These are phyloP conservation scores for Margarornis squamiger DNA, from an alignment of 2,797 vertebrate species.

Conservation along the genomic window DNA sequence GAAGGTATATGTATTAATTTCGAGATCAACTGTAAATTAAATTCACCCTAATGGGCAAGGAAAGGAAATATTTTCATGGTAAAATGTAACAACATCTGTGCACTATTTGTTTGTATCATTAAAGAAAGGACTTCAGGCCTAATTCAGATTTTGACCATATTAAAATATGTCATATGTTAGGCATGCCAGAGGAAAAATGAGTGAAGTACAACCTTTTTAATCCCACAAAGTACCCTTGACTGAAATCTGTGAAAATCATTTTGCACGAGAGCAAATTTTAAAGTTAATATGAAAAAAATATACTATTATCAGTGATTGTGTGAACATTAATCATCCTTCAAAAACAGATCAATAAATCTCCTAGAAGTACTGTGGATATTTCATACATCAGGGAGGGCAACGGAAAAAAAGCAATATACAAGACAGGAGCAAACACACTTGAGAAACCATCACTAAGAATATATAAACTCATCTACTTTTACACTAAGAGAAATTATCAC, in stretches of 20 bases:
- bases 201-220: not conserved
- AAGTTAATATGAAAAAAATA: not conserved
- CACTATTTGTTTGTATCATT: not conserved
- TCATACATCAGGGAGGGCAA: not conserved
- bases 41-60: not conserved
- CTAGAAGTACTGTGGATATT: not conserved
- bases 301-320: not conserved
- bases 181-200: not conserved
- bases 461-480: not conserved
- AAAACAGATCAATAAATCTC: not conserved
- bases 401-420: not conserved
- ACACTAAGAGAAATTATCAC: not conserved
- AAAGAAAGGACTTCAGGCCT: not conserved
- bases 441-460: not conserved
- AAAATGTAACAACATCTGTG: not conserved
- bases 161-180: not conserved
- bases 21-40: constrained; percentile 31
- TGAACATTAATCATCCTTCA: constrained; percentile 14
- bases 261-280: not conserved
- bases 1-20: not conserved
- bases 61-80: constrained; percentile 45
- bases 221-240: not conserved
- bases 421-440: not conserved
- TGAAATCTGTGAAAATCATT: not conserved
- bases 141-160: constrained; percentile 13